phyloP scores from a whole-genome alignment of 1,140 invertebrate genomes.

The Heliconius hewitsoni region DNA sequence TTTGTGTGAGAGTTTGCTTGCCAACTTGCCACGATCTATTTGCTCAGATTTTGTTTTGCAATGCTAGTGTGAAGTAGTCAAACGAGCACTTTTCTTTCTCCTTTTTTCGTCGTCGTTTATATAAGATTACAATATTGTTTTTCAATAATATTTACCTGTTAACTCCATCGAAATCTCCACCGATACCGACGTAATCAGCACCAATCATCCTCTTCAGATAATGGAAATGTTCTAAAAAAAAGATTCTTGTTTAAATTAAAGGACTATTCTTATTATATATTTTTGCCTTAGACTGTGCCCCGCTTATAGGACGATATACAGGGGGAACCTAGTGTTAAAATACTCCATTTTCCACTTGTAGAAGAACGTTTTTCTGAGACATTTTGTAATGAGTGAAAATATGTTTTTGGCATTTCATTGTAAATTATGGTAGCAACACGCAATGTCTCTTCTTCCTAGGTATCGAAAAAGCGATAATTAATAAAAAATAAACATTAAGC shows the following conservation, averaged over 20 bases:
- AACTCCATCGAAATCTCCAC: conserved; percentile 91
- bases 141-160: conserved; percentile 84
- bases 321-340: too few species aligned
- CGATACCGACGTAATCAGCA: conserved; percentile 92
- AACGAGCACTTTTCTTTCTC: background rate
- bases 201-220: conserved; percentile 91
- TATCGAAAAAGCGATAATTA: too few species aligned
- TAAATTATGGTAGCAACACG: too few species aligned
- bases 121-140: background rate
- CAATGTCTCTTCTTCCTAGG: too few species aligned
- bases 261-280: background rate
- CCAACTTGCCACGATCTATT: background rate
- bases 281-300: background rate
- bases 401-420: too few species aligned
- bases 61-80: background rate
- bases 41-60: background rate
- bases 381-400: too few species aligned
- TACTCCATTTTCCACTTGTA: too few species aligned
- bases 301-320: too few species aligned
- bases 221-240: conserved; percentile 90
- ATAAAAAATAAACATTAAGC: too few species aligned
- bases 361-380: too few species aligned
- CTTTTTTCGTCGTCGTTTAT: background rate
- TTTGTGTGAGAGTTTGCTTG: background rate
- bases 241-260: background rate